Base-by-base conservation (phyloP, 2,888 invertebrate genomes). In the Ceraclea dissimilis region DNA sequence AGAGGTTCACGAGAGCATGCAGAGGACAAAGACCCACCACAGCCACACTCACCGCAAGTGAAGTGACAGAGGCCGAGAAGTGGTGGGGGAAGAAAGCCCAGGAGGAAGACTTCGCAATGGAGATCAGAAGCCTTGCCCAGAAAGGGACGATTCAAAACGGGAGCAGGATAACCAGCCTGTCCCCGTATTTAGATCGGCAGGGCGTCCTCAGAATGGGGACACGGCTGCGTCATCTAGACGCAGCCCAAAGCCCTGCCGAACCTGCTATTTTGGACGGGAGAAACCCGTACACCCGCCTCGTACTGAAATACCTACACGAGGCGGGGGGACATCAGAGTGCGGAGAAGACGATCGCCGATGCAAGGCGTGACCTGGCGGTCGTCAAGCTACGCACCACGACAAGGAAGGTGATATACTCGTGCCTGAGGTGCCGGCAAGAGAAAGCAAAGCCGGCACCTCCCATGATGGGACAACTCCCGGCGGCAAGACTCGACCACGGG, bases 241-340 rank as follows among this genome's bases (percentile, higher is more conserved):
- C 26, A 10, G 8, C 18, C 2, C 1, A 31, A 4, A 6, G 2
- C 6, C 10, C 22, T 16, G 26, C 13, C n/a, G 26, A 26, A 16
- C 49, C 51, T 1, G 17, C 19, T 21, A 34, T 51, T 39, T 64
- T 1, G 65, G n/a, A n/a, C n/a, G n/a, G n/a, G n/a, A n/a, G n/a
- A n/a, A n/a, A n/a, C n/a, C n/a, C n/a, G n/a, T n/a, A n/a, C n/a
- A n/a, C n/a, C n/a, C n/a, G n/a, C n/a, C n/a, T n/a, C n/a, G n/a
- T n/a, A n/a, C n/a, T n/a, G n/a, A n/a, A n/a, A n/a, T n/a, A n/a
- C n/a, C n/a, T n/a, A n/a, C n/a, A n/a, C n/a, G n/a, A n/a, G n/a
- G n/a, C n/a, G n/a, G n/a, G n/a, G n/a, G n/a, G n/a, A n/a, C n/a
- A n/a, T n/a, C n/a, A n/a, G n/a, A n/a, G n/a, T n/a, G n/a, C n/a